These are phyloP conservation scores for Pipistrellus kuhlii DNA, from an alignment of 2,797 vertebrate species.

Conservation along the genomic window DNA sequence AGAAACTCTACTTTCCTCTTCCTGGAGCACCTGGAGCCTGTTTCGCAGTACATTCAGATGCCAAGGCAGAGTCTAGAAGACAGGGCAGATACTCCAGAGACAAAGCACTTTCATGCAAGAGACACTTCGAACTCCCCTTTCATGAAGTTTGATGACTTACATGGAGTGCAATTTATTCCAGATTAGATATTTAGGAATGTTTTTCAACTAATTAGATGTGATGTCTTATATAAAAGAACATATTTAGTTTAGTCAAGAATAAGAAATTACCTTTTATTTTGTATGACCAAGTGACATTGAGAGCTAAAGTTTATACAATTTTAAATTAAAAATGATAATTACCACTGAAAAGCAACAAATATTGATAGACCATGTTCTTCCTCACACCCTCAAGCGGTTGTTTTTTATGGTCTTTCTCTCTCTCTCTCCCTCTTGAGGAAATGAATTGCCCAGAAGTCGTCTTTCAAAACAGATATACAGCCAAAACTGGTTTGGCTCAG, in stretches of 20 bases:
- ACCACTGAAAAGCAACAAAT: neutral
- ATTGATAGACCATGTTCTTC: neutral
- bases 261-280: neutral
- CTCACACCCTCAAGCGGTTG: neutral
- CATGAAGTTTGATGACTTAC: neutral
- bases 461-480: neutral
- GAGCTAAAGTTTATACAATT: neutral
- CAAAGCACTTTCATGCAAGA: neutral
- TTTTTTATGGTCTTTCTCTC: neutral
- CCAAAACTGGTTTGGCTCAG: neutral
- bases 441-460: neutral
- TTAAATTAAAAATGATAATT: conserved; percentile 31
- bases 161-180: neutral
- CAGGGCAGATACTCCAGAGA: neutral
- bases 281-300: neutral
- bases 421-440: neutral
- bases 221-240: neutral
- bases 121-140: neutral
- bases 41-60: neutral
- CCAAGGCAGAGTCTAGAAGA: neutral
- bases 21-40: neutral
- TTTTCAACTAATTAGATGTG: neutral
- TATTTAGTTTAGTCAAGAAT: neutral
- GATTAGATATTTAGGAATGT: neutral
- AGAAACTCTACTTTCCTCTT: neutral